Evolutionary conservation across 2,888 invertebrate genomes (phyloP).

Genomic region (Mystacides longicornis): DNA sequence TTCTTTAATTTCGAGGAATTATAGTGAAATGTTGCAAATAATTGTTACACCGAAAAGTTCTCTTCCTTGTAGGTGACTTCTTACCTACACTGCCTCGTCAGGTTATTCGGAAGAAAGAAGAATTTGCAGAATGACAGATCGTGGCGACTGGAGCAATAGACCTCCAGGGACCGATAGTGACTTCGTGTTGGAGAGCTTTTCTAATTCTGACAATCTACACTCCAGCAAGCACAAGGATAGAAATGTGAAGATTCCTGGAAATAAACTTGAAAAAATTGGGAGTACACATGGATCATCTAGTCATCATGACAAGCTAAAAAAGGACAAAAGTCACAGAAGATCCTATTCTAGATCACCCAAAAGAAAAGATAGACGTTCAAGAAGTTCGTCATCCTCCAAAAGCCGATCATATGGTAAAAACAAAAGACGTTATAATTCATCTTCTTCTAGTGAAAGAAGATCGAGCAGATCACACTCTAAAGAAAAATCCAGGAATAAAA

Average conservation of each 20-base stretch:
- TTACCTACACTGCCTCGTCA: conserved; percentile 48
- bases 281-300: background rate
- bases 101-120: conserved; percentile 41
- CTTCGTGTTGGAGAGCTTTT: conserved; percentile 33
- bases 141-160: conserved; percentile 44
- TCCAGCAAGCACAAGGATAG: conserved; percentile 3
- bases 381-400: conserved; percentile 10
- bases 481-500: background rate
- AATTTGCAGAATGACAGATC: conserved; percentile 18
- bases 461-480: background rate
- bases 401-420: conserved; percentile 1
- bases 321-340: conserved; percentile 30
- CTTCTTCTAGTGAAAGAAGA: conserved; percentile 11
- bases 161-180: conserved; percentile 49
- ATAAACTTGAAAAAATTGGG: background rate
- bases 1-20: conserved; percentile 9
- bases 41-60: conserved; percentile 55
- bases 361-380: conserved; percentile 3
- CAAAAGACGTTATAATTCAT: conserved; percentile 15
- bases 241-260: background rate
- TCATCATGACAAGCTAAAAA: background rate
- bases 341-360: conserved; percentile 27
- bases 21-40: conserved; percentile 16
- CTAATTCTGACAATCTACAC: conserved; percentile 31
- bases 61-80: conserved; percentile 62